Evolutionary conservation across 2,888 invertebrate genomes (phyloP).

Genomic region (Drosophila eohydei): DNA sequence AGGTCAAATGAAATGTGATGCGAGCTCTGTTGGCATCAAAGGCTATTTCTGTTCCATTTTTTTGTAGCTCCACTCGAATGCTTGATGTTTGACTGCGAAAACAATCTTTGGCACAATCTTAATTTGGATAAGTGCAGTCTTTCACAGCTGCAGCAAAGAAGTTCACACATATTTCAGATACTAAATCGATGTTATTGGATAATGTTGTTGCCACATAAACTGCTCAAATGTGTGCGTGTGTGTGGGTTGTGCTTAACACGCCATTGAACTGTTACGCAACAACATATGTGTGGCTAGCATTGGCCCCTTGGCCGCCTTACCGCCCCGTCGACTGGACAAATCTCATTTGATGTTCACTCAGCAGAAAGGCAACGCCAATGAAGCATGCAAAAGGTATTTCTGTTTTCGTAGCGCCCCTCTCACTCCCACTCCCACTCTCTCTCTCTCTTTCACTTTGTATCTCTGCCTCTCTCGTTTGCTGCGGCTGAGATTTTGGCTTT

Average conservation of each 20-base stretch:
- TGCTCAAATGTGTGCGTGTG: constrained; percentile 11
- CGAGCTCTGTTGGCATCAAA: constrained; percentile 17
- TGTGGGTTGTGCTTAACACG: constrained; percentile 68
- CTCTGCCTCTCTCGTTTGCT: constrained; percentile 17
- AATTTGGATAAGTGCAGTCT: constrained; percentile 73
- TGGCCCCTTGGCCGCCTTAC: constrained; percentile 18
- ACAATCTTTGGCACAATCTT: constrained; percentile 60
- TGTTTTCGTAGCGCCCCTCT: constrained; percentile 56
- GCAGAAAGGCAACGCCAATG: constrained; percentile 79
- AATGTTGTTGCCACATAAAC: constrained; percentile 60
- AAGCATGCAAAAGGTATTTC: constrained; percentile 81
- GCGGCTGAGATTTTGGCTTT: constrained; percentile 75
- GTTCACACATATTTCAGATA: constrained; percentile 57
- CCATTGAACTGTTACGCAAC: constrained; percentile 76
- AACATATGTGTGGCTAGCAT: constrained; percentile 59
- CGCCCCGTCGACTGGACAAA: constrained; percentile 55
- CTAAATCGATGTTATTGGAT: constrained; percentile 61
- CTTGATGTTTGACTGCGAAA: constrained; percentile 36
- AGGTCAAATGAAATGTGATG: background rate
- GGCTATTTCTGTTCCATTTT: constrained; percentile 14
- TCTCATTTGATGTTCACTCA: constrained; percentile 81
- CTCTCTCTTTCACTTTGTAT: background rate
- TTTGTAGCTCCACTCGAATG: constrained; percentile 37
- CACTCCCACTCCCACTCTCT: background rate
- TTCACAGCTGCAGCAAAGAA: constrained; percentile 48